These are phyloP conservation scores for Ceryle rudis DNA, from an alignment of 2,797 vertebrate genomes.

Conservation along the genomic window DNA sequence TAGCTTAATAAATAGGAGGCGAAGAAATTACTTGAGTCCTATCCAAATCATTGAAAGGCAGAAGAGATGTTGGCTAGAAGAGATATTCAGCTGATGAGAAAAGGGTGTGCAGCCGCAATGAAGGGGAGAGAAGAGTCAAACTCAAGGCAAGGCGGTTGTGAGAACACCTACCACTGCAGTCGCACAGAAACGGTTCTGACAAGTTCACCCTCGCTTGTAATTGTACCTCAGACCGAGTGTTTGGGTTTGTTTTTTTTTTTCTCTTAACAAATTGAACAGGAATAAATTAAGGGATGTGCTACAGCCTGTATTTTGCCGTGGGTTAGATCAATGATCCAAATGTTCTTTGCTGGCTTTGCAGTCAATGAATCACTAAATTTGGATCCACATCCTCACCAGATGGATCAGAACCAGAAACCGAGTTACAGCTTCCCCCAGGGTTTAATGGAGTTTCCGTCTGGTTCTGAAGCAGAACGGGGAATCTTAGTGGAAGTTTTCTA, in stretches of 20 bases:
- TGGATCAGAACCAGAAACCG: conserved; percentile 44
- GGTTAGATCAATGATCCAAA: conserved; percentile 63
- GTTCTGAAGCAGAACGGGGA: background rate
- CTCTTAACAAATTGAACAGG: conserved; percentile 55
- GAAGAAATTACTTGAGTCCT: conserved; percentile 38
- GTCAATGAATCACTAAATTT: conserved; percentile 67
- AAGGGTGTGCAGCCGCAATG: background rate
- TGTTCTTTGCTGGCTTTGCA: conserved; percentile 65
- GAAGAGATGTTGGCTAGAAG: conserved; percentile 11
- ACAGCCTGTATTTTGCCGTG: conserved; percentile 44
- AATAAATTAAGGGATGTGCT: conserved; percentile 59
- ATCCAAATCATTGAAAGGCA: conserved; percentile 37
- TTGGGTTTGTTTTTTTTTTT: background rate
- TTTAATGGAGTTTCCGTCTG: background rate
- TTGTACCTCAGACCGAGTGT: conserved; percentile 30
- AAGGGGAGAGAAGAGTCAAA: background rate
- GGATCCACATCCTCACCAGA: conserved; percentile 41
- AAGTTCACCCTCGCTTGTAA: conserved; percentile 18
- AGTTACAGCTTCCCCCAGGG: background rate
- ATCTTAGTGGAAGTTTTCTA: background rate
- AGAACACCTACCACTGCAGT: background rate
- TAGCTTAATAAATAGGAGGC: conserved; percentile 50
- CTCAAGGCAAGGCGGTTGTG: background rate
- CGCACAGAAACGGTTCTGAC: conserved; percentile 3
- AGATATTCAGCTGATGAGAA: background rate